A percentile compares a stretch with the other conserved stretches of the same genome.
phyloP scores from a whole-genome alignment of 2,797 vertebrate species.

The Pseudochirops corinnae region DNA sequence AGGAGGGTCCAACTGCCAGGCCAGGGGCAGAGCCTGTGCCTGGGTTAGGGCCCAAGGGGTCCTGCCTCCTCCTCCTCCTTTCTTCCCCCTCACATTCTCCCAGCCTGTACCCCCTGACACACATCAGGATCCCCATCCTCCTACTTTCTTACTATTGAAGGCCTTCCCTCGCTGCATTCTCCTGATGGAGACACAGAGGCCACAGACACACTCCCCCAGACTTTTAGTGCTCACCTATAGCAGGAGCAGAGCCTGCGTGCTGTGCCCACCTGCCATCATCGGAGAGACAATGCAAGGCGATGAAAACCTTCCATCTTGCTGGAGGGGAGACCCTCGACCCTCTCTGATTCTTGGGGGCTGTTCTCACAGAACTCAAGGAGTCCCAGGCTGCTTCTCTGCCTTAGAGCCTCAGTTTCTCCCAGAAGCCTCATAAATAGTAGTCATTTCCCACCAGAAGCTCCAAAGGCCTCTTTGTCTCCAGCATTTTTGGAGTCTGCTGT shows the following conservation, averaged over 20 bases:
- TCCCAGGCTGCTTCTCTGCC: background rate
- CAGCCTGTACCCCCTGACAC: background rate
- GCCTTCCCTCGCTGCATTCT: background rate
- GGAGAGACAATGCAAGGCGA: no score
- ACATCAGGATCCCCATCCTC: no score
- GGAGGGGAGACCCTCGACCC: background rate
- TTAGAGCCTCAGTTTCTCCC: background rate
- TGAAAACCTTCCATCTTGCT: background rate
- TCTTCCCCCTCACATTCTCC: background rate
- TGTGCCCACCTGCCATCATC: background rate
- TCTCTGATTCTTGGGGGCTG: background rate
- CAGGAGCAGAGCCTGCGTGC: background rate
- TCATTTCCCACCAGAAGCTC: background rate
- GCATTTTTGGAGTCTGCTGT: background rate
- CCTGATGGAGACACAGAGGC: no score
- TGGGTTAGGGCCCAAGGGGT: no score
- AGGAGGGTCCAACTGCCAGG: background rate
- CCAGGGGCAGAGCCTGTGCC: no score
- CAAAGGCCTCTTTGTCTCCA: background rate
- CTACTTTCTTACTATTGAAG: background rate
- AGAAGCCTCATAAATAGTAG: background rate
- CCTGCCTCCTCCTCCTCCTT: no score
- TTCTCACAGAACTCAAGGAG: background rate
- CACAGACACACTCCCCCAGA: background rate
- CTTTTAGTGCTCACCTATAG: background rate